phyloP scores from a whole-genome alignment of 2,113 vertebrate species.

The Ibidorhyncha struthersii region DNA sequence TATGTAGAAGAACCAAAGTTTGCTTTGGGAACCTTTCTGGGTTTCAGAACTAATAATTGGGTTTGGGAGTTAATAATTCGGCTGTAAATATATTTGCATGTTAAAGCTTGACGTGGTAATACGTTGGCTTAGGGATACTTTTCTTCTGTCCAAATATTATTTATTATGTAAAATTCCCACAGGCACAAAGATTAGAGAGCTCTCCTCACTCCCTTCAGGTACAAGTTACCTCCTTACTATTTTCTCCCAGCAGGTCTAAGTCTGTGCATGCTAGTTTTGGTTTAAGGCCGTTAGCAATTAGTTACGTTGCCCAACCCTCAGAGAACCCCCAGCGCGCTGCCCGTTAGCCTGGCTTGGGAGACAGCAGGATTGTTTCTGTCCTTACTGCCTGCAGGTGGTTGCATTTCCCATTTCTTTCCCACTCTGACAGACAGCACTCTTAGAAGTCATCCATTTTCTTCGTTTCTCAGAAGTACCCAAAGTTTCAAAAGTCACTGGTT shows the following conservation, averaged over 20 bases:
- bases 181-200: background rate
- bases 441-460: background rate
- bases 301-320: background rate
- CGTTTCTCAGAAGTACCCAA: background rate
- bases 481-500: background rate
- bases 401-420: background rate
- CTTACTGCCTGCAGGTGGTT: background rate
- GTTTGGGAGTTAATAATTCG: background rate
- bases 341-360: background rate
- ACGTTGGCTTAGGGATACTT: background rate
- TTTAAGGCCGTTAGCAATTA: background rate
- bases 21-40: background rate
- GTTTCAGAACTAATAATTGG: background rate
- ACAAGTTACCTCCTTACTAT: background rate
- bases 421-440: background rate
- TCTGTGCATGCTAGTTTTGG: background rate
- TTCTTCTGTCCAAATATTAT: background rate
- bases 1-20: background rate
- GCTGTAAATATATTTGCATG: background rate
- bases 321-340: rapidly evolving
- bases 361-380: background rate
- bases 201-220: background rate
- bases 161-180: background rate
- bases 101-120: background rate
- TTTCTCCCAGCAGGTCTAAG: background rate